phyloP scores from a whole-genome alignment of 2,113 vertebrate species.

The Sminthopsis crassicaudata region DNA sequence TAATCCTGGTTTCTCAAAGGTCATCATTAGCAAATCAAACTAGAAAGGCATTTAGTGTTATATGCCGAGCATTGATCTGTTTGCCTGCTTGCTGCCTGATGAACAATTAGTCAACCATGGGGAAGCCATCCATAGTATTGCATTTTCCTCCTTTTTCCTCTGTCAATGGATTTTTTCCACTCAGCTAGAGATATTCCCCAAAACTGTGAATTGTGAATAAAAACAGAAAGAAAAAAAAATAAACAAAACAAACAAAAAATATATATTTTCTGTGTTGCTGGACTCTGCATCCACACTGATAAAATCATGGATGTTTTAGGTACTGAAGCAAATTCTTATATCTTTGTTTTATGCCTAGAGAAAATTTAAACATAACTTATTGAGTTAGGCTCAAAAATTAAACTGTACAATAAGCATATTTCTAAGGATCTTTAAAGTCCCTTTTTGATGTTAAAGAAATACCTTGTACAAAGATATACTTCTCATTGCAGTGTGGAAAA shows the following conservation, averaged over 20 bases:
- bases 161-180: neutral
- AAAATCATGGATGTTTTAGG: neutral
- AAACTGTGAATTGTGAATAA: neutral
- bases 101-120: neutral
- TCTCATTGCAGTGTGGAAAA: neutral
- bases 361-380: neutral
- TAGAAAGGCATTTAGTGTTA: neutral
- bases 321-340: neutral
- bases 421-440: neutral
- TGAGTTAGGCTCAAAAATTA: neutral
- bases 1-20: neutral
- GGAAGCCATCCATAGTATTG: neutral
- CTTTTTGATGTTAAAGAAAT: neutral
- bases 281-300: neutral
- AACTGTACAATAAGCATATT: neutral
- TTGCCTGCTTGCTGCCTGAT: neutral
- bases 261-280: neutral
- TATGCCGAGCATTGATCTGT: neutral
- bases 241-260: neutral
- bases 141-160: neutral
- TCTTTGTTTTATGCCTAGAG: neutral
- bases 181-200: neutral
- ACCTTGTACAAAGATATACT: conserved; percentile 13
- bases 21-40: neutral
- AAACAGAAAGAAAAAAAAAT: neutral